Evolutionary conservation across 2,888 invertebrate species (phyloP), one percentile per base, ranked within the genome.

Genomic region (Athalia cordata): DNA sequence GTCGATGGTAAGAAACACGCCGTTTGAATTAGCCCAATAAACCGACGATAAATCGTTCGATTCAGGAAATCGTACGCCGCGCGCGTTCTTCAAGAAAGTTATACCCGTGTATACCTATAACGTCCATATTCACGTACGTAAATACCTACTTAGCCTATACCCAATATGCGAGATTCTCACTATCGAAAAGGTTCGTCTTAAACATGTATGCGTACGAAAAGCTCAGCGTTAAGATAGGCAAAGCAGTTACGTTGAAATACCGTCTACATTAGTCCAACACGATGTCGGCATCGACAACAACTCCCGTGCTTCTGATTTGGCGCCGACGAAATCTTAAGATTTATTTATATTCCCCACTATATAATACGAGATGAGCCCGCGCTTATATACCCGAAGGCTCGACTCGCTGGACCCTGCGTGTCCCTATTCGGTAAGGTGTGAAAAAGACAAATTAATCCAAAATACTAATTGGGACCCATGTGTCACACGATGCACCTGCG

Each of bases 361-460:
- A 29, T 9, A n/a, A 61, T 3, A 62, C 29, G 62, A 8, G 8
- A 15, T 3, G 4, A 62, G 13, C 29, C 8, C 13, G 62, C 8
- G 62, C 8, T n/a, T 7, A 29, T 29, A 2, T 29, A 29, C 29
- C 29, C 29, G 29, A 29, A 29, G 29, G 2, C 29, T 29, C 29
- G 29, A 29, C 29, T 52, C 68, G 5, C 49, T 13, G 11, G 43
- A 5, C 15, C 29, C 9, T 45, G 13, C 64, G n/a, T 5, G 49
- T 43, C n/a, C 68, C 55, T 29, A 3, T 9, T 5, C 9, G 13
- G 61, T 77, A 68, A 78, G 79, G 79, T 74, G 79, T 52, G 77
- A 76, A 70, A 80, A 78, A 78, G 81, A 82, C 82, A 82, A 82
- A 82, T 82, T 82, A 82, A 75, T 80, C 76, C 62, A 78, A 70